phyloP scores from a whole-genome alignment of 1,140 invertebrate species.

The Pseudomyrmex sp. region DNA sequence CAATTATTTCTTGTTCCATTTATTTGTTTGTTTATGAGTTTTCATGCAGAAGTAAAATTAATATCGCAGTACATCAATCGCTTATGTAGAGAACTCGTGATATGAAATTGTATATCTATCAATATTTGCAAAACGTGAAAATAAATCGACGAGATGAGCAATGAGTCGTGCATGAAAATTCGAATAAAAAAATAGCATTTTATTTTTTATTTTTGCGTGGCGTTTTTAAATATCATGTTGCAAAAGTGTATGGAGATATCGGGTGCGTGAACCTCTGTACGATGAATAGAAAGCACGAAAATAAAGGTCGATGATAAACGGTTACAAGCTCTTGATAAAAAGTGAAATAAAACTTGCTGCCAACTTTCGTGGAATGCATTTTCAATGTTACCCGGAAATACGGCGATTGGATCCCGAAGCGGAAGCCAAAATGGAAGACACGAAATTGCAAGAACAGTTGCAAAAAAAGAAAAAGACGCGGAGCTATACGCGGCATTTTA shows the following conservation, averaged over 20 bases:
- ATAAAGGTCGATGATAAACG: background rate
- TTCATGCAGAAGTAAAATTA: slow-evolving; percentile 25
- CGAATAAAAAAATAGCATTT: background rate
- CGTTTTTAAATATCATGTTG: background rate
- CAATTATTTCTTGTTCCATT: slow-evolving; percentile 10
- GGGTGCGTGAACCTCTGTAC: background rate
- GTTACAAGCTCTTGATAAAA: slow-evolving; percentile 4
- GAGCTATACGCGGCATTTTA: background rate
- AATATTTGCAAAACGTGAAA: slow-evolving; percentile 31
- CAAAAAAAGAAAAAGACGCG: background rate
- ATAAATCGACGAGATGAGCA: slow-evolving; percentile 12
- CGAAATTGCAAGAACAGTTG: background rate
- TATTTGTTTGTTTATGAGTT: background rate
- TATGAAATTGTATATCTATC: slow-evolving; percentile 15
- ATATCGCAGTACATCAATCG: background rate
- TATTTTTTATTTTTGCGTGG: slow-evolving; percentile 1
- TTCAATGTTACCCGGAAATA: slow-evolving; percentile 16
- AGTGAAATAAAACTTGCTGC: slow-evolving; percentile 8
- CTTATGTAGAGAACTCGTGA: background rate
- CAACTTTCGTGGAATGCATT: slow-evolving; percentile 6
- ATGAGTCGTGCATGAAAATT: background rate
- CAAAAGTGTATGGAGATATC: background rate
- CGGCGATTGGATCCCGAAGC: background rate
- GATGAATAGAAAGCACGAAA: background rate
- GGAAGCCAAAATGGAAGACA: background rate